Evolutionary conservation across 1,140 invertebrate genomes (phyloP).

Genomic region (Drosophila subobscura): DNA sequence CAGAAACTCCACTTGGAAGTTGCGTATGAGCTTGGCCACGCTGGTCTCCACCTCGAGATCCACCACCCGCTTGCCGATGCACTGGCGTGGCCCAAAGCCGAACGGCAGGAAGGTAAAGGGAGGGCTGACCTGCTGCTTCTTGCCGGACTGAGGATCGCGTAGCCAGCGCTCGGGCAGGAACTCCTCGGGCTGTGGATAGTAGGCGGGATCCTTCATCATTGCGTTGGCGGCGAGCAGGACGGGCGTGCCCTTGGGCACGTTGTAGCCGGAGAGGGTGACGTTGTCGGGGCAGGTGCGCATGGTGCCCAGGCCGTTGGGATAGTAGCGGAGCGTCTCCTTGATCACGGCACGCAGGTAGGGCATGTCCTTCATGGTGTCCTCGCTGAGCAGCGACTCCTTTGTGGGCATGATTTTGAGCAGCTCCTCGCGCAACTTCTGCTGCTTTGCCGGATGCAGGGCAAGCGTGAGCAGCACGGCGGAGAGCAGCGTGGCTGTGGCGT

Average conservation of each 20-base stretch:
- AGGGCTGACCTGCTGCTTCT: conserved; percentile 45
- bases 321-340: conserved; percentile 89
- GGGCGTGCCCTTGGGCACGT: conserved; percentile 89
- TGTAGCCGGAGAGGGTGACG: conserved; percentile 90
- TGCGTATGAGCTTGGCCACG: conserved; percentile 86
- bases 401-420: conserved; percentile 74
- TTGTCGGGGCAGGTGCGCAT: conserved; percentile 90
- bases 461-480: conserved; percentile 63
- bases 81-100: conserved; percentile 86
- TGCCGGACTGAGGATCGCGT: conserved; percentile 77
- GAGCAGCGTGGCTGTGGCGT: conserved; percentile 83
- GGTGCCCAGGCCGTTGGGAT: conserved; percentile 93
- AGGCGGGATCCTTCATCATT: conserved; percentile 45
- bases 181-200: conserved; percentile 87
- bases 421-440: conserved; percentile 85
- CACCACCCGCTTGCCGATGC: conserved; percentile 87
- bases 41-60: conserved; percentile 88
- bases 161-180: conserved; percentile 92
- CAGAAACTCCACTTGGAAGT: conserved; percentile 85
- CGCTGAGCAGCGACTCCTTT: conserved; percentile 78
- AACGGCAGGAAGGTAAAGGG: conserved; percentile 84
- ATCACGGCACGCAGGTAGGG: conserved; percentile 85
- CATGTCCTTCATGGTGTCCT: conserved; percentile 74
- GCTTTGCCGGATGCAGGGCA: conserved; percentile 84
- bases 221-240: conserved; percentile 37